phyloP scores from a whole-genome alignment of 2,797 vertebrate genomes.

The Enteromius anoplus region DNA sequence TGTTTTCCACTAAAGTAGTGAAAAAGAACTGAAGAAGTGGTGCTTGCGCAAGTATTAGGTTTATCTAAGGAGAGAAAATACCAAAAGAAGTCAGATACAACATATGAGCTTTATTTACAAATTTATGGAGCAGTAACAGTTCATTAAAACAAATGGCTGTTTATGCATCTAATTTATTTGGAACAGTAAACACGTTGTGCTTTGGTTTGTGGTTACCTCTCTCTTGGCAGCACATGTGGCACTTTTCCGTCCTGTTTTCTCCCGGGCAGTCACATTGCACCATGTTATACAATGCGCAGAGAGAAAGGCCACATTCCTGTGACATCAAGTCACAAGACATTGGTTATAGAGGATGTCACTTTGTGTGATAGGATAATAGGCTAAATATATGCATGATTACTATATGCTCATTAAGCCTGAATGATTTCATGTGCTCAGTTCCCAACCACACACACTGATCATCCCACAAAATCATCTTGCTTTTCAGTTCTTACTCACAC shows the following conservation, averaged over 20 bases:
- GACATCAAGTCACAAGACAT: constrained; percentile 22
- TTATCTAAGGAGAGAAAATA: constrained; percentile 62
- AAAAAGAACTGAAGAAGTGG: constrained; percentile 73
- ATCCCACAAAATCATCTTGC: neutral
- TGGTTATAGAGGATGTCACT: neutral
- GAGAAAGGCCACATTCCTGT: constrained; percentile 74
- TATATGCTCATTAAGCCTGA: neutral
- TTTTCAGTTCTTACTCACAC: neutral
- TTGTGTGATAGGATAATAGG: neutral
- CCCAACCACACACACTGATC: neutral
- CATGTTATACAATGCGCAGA: constrained; percentile 72
- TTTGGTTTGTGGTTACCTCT: constrained; percentile 68
- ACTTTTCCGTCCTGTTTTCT: constrained; percentile 74
- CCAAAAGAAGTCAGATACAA: neutral
- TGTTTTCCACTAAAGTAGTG: constrained; percentile 70
- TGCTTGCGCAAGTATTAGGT: constrained; percentile 77
- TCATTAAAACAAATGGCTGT: constrained; percentile 23
- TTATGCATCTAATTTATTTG: constrained; percentile 51
- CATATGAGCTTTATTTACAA: constrained; percentile 16
- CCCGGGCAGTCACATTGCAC: constrained; percentile 79
- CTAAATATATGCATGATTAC: neutral
- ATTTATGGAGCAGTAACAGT: constrained; percentile 35
- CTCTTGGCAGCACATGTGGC: constrained; percentile 82
- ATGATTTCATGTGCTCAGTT: neutral
- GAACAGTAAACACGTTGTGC: constrained; percentile 63